phyloP scores from a whole-genome alignment of 2,113 vertebrate genomes.

The Regulus satrapa region DNA sequence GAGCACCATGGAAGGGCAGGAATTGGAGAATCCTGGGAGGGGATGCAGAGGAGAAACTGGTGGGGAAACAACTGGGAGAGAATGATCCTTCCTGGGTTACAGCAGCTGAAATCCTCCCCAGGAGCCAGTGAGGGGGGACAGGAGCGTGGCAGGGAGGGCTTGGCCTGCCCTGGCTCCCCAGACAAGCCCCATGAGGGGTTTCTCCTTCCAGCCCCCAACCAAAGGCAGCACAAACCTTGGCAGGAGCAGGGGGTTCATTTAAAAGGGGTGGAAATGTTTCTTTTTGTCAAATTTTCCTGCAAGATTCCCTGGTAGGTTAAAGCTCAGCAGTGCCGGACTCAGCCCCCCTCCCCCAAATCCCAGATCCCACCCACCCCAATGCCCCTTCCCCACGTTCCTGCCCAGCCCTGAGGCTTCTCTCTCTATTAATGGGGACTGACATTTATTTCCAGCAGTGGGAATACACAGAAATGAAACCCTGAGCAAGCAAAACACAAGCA shows the following conservation, averaged over 20 bases:
- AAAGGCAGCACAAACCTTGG: not conserved
- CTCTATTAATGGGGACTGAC: not conserved
- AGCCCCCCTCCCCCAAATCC: not conserved
- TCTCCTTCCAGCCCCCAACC: not conserved
- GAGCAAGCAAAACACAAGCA: not conserved
- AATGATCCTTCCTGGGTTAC: rapidly evolving
- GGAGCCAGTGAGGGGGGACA: rapidly evolving
- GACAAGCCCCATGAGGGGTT: rapidly evolving
- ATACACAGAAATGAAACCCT: not conserved
- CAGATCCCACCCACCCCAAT: not conserved
- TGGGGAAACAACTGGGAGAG: not conserved
- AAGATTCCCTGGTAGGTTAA: rapidly evolving
- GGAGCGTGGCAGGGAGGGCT: not conserved
- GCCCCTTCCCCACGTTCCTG: rapidly evolving
- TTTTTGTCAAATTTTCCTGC: not conserved
- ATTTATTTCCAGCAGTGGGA: not conserved
- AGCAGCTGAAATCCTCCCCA: not conserved
- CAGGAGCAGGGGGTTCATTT: not conserved
- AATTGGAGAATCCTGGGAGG: rapidly evolving
- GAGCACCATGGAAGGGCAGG: rapidly evolving
- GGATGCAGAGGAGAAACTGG: rapidly evolving
- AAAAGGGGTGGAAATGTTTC: not conserved
- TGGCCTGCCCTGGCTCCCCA: rapidly evolving
- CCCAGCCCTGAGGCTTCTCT: not conserved
- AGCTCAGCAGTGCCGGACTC: not conserved